Conservation (phyloP, 1,140 invertebrate genomes). For the Argopecten irradians region DNA sequence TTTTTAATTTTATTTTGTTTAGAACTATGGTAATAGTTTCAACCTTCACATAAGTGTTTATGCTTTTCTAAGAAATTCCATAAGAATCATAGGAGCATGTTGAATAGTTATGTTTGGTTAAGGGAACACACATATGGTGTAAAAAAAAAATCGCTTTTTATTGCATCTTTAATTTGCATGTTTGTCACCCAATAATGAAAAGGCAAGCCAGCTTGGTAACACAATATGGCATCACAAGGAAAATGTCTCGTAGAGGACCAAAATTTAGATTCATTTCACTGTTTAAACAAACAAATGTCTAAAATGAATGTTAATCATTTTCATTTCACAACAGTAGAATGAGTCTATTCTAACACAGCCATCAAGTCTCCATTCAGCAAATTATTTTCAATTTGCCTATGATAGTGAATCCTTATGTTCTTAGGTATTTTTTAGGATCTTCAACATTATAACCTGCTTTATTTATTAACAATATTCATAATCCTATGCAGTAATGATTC, state of each 20-base stretch:
- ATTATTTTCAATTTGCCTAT: not conserved
- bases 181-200: not conserved
- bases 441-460: constrained; percentile 11
- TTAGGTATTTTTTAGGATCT: not conserved
- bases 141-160: not conserved
- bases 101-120: not conserved
- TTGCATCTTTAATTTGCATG: not conserved
- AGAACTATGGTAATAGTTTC: not conserved
- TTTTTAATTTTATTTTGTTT: too few species aligned
- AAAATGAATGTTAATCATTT: not conserved
- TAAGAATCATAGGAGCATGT: not conserved
- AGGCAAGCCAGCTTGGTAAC: not conserved
- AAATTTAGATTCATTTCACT: not conserved
- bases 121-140: not conserved
- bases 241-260: not conserved
- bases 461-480: constrained; percentile 15
- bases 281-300: too few species aligned
- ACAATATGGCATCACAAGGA: not conserved
- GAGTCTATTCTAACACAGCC: not conserved
- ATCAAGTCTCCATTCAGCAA: not conserved
- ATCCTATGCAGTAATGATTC: not conserved
- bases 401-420: not conserved
- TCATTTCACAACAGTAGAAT: not conserved
- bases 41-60: not conserved
- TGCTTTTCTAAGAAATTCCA: not conserved